Percentiles rank a stretch among this genome's conserved stretches.
Evolutionary conservation across 2,888 invertebrate species (phyloP).

Genomic region (Nomada ferruginata): DNA sequence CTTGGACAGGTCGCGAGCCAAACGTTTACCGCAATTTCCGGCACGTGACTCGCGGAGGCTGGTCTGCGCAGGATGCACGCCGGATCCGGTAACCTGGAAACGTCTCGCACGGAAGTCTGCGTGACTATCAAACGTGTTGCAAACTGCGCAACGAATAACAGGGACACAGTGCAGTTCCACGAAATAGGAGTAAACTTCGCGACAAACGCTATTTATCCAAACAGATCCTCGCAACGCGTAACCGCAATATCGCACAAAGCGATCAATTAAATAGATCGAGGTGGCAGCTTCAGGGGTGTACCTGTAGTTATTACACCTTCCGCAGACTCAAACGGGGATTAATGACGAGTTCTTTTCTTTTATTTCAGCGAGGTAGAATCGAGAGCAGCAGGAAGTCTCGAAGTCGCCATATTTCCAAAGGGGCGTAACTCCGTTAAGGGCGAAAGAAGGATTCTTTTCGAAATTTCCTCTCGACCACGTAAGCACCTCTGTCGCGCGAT

Average conservation of each 20-base stretch:
- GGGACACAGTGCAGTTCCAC: background rate
- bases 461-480: slow-evolving; percentile 76
- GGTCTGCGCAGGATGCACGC: slow-evolving; percentile 28
- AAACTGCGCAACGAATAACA: background rate
- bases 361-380: slow-evolving; percentile 16
- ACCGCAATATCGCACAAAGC: background rate
- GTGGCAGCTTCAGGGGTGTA: no score
- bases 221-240: slow-evolving; percentile 11
- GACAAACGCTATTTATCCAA: background rate
- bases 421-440: slow-evolving; percentile 58
- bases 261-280: no score
- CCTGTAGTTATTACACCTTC: no score
- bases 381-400: slow-evolving; percentile 33
- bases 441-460: slow-evolving; percentile 67
- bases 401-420: slow-evolving; percentile 63
- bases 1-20: background rate
- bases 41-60: slow-evolving; percentile 17
- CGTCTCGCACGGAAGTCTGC: slow-evolving; percentile 27
- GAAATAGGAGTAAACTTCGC: background rate
- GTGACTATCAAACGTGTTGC: slow-evolving; percentile 3
- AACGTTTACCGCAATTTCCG: slow-evolving; percentile 53
- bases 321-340: background rate
- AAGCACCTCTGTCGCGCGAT: slow-evolving; percentile 78
- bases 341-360: background rate
- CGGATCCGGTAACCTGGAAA: slow-evolving; percentile 49